phyloP scores from a whole-genome alignment of 2,797 vertebrate genomes.

The Pseudochirops corinnae region DNA sequence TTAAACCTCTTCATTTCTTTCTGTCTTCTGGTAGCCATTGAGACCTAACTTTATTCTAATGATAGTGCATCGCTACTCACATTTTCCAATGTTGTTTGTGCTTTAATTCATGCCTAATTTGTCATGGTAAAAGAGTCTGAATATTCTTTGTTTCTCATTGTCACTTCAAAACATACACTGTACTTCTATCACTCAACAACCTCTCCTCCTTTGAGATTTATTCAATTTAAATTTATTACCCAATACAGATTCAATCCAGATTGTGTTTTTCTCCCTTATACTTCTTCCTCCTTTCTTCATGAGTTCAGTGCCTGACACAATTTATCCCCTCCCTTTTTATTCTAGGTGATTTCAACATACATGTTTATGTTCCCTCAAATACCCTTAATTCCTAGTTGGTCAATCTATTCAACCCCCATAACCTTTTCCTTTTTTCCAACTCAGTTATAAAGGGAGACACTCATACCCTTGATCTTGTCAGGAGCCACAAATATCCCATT shows the following conservation, averaged over 20 bases:
- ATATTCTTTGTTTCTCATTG: not conserved
- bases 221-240: not conserved
- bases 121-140: not conserved
- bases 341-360: not conserved
- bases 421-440: not conserved
- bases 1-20: not conserved
- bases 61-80: not conserved
- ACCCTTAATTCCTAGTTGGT: not conserved
- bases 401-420: not conserved
- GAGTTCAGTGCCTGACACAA: not conserved
- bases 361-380: not conserved
- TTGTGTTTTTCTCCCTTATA: not conserved
- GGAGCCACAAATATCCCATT: not conserved
- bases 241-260: not conserved
- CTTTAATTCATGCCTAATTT: not conserved
- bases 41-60: not conserved
- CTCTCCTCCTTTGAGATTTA: not conserved
- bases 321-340: not conserved
- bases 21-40: not conserved
- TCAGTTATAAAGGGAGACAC: not conserved
- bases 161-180: not conserved
- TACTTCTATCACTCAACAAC: not conserved
- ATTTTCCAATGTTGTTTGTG: not conserved
- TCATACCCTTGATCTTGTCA: not conserved
- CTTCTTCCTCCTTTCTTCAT: not conserved